Evolutionary conservation across 2,797 vertebrate genomes (phyloP).

Genomic region (Centropyge bicolor): DNA sequence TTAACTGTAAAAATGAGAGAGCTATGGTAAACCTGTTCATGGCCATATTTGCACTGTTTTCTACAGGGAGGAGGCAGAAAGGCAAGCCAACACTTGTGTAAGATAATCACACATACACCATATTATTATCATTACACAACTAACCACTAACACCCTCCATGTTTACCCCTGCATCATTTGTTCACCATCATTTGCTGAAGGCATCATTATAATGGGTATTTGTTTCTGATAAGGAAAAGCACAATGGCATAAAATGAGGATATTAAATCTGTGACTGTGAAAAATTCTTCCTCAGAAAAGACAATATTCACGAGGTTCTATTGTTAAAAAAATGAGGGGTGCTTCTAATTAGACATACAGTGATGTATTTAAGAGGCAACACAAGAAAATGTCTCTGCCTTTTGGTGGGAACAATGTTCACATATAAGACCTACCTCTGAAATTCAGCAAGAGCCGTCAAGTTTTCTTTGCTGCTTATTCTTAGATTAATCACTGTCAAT

Average conservation of each 20-base stretch:
- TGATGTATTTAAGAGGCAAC: neutral
- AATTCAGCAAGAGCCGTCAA: neutral
- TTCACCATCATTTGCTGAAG: constrained; percentile 19
- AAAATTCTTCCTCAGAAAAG: neutral
- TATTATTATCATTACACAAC: constrained; percentile 65
- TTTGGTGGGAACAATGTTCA: neutral
- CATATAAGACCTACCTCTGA: neutral
- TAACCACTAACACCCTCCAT: constrained; percentile 39
- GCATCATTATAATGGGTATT: constrained; percentile 59
- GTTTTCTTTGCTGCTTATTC: neutral
- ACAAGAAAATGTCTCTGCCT: neutral
- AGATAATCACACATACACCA: constrained; percentile 52
- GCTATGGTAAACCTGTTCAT: neutral
- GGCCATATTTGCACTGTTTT: neutral
- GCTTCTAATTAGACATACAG: neutral
- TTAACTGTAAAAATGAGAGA: constrained; percentile 27
- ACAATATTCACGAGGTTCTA: neutral
- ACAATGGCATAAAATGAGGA: constrained; percentile 17
- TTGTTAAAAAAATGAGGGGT: neutral
- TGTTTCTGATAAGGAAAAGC: constrained; percentile 55
- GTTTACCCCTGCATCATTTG: constrained; percentile 57
- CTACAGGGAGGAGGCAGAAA: neutral
- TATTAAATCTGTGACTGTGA: neutral
- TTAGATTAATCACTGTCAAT: neutral
- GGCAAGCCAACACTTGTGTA: constrained; percentile 22